Evolutionary conservation across 1,140 invertebrate species (phyloP), one percentile per base, ranked within the genome.

Genomic region (Cheumatopsyche charites): DNA sequence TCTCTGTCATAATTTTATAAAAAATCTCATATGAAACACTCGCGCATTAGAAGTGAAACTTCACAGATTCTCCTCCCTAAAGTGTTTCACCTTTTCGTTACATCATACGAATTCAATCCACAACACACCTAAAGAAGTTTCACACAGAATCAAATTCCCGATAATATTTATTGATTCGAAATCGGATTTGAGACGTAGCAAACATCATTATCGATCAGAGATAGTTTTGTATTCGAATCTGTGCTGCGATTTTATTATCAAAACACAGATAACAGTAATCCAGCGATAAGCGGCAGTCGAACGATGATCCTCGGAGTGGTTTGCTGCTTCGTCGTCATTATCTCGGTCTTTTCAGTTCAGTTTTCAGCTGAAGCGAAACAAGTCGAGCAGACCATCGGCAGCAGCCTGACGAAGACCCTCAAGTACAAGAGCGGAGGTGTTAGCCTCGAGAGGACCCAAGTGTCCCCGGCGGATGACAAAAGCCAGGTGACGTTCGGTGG

Each of bases 181-280:
- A 4, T 36, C 29, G 29, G 29, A 36, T 36, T 36, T n/a, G n/a
- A n/a, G n/a, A n/a, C 29, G 29, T 3, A 36, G 29, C 29, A 36
- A 36, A 36, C 9, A 36, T 9, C 3, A 36, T 9, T 36, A 36
- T 36, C 29, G 29, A 36, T 36, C 29, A 36, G 29, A 36, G 29
- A 36, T 36, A 36, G 29, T 36, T 36, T 52, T 52, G 47, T 52
- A 1, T 52, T 19, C 55, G 55, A 58, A 58, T 58, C 55, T 52
- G 47, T 52, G 47, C 47, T 19, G 23, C 19, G 55, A 23, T 58
- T 58, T 25, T 25, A 23, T 23, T 58, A 58, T 23, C 55, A 36
- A 9, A 3, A 9, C 3, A 9, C 29, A 36, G 29, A 36, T 36
- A 36, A 36, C 9, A 9, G 9, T 4, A 36, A 36, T 36, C 29